Evolutionary conservation across 2,113 vertebrate genomes (phyloP).

Genomic region (Cavia porcellus): DNA sequence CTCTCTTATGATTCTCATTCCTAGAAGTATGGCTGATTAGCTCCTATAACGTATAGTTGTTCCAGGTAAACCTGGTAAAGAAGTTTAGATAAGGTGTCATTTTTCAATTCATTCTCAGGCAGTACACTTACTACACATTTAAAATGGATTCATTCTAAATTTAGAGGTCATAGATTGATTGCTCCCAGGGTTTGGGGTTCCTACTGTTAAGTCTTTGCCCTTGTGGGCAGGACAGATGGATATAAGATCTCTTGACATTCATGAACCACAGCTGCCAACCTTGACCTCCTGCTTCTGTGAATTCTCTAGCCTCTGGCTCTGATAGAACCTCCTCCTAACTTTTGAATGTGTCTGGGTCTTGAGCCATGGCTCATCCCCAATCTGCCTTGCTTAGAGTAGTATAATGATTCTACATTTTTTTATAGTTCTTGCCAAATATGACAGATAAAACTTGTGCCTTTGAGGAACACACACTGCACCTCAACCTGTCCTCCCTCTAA

Average conservation of each 20-base stretch:
- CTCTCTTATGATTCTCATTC: neutral
- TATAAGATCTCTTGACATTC: neutral
- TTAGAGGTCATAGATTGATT: neutral
- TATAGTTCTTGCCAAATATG: neutral
- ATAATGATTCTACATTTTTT: neutral
- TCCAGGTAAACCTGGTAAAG: neutral
- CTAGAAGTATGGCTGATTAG: neutral
- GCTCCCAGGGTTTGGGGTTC: neutral
- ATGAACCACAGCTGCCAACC: neutral
- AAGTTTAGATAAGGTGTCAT: neutral
- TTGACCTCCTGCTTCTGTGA: neutral
- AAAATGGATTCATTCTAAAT: slow-evolving; percentile 17
- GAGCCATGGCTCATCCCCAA: neutral
- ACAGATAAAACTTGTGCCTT: neutral
- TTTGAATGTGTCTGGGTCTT: neutral
- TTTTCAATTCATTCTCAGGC: neutral
- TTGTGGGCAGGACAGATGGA: neutral
- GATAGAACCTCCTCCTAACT: neutral
- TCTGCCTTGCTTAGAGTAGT: neutral
- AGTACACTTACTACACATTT: neutral
- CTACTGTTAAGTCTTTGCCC: neutral
- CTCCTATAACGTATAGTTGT: neutral
- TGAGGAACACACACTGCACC: neutral
- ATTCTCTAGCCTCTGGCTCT: neutral
- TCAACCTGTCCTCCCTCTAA: neutral